These are phyloP conservation scores for Ethmia dodecea DNA, from an alignment of 2,888 invertebrate species.

Conservation along the genomic window DNA sequence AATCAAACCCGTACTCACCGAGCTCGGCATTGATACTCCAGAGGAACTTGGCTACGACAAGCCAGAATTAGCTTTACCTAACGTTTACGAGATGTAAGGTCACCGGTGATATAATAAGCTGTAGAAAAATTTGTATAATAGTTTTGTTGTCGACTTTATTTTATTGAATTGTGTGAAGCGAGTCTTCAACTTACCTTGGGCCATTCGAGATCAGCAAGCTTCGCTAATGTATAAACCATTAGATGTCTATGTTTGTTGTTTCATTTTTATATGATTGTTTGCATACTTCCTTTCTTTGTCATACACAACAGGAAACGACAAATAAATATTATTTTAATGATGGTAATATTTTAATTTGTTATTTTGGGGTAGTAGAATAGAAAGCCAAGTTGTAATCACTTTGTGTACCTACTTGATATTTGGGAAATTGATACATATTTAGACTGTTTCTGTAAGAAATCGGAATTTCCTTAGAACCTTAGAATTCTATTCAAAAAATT, in stretches of 20 bases:
- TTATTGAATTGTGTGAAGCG: constrained; percentile 48
- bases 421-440: too few relatives aligned
- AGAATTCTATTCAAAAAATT: too few relatives aligned
- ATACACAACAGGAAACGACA: too few relatives aligned
- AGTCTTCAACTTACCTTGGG: constrained; percentile 37
- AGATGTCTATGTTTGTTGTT: constrained; percentile 36
- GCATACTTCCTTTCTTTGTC: constrained; percentile 12
- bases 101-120: constrained; percentile 38
- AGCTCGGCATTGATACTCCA: constrained; percentile 95
- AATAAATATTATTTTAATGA: too few relatives aligned
- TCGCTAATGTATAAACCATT: constrained; percentile 56
- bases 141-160: constrained; percentile 59
- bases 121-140: constrained; percentile 68
- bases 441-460: too few relatives aligned
- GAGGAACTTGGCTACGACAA: constrained; percentile 98
- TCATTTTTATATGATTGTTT: constrained; percentile 29
- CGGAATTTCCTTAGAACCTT: too few relatives aligned
- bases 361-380: too few relatives aligned
- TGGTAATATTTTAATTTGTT: too few relatives aligned
- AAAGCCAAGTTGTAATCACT: too few relatives aligned
- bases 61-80: constrained; percentile 93
- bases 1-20: constrained; percentile 93
- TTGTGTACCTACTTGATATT: too few relatives aligned
- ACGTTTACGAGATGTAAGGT: constrained; percentile 82
- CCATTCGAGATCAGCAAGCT: constrained; percentile 40